phyloP scores from a whole-genome alignment of 2,888 invertebrate species.

The Dorcus hopei region DNA sequence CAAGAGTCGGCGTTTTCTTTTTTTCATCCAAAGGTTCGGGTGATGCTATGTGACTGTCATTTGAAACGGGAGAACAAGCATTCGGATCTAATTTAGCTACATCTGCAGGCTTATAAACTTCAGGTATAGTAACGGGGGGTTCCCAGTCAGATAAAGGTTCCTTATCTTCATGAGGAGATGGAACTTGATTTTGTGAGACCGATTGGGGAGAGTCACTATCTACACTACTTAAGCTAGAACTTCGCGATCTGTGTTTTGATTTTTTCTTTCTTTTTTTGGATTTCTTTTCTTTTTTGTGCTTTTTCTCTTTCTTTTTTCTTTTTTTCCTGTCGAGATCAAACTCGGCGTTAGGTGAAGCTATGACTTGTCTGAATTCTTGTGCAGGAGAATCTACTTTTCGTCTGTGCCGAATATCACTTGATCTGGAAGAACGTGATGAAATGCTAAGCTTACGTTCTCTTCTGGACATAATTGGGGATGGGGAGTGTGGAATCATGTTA shows the following conservation, averaged over 20 bases:
- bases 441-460: slow-evolving; percentile 47
- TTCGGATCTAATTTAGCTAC: slow-evolving; percentile 39
- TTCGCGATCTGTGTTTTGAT: slow-evolving; percentile 63
- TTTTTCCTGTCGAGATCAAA: slow-evolving; percentile 58
- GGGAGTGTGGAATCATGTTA: slow-evolving; percentile 51
- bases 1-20: slow-evolving; percentile 32
- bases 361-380: slow-evolving; percentile 32
- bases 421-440: slow-evolving; percentile 46
- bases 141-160: slow-evolving; percentile 45
- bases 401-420: slow-evolving; percentile 45
- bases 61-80: slow-evolving; percentile 48
- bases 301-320: slow-evolving; percentile 69
- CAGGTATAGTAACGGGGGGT: slow-evolving; percentile 20
- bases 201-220: slow-evolving; percentile 61
- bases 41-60: slow-evolving; percentile 46
- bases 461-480: slow-evolving; percentile 47
- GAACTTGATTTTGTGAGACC: slow-evolving; percentile 42
- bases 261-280: slow-evolving; percentile 72
- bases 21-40: slow-evolving; percentile 37
- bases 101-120: slow-evolving; percentile 20
- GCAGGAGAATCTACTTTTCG: slow-evolving; percentile 40
- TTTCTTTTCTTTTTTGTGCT: slow-evolving; percentile 65
- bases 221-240: slow-evolving; percentile 65
- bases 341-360: slow-evolving; percentile 35
- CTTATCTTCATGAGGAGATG: slow-evolving; percentile 32